These are phyloP conservation scores for Rhodinocichla rosea DNA, from an alignment of 2,113 vertebrate genomes.

Conservation along the genomic window DNA sequence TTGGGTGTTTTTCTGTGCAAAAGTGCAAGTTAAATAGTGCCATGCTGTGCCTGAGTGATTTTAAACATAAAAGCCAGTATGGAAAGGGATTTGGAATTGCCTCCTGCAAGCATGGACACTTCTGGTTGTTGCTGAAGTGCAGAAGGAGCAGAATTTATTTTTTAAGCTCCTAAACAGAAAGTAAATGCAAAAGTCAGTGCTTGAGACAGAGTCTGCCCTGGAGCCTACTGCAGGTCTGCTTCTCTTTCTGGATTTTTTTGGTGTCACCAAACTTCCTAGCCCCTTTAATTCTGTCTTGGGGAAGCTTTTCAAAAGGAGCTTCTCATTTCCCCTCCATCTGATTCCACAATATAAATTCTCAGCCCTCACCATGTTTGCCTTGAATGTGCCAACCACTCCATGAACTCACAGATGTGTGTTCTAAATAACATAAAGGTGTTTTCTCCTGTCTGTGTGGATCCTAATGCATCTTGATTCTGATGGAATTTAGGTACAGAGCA, in stretches of 20 bases:
- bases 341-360: rapidly evolving
- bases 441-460: not conserved
- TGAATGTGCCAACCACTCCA: not conserved
- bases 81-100: not conserved
- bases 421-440: rapidly evolving
- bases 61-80: not conserved
- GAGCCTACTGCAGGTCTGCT: not conserved
- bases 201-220: not conserved
- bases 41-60: not conserved
- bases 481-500: slow-evolving; percentile 82
- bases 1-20: not conserved
- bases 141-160: not conserved
- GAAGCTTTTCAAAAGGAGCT: not conserved
- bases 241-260: not conserved
- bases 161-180: not conserved
- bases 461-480: not conserved
- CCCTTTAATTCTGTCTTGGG: not conserved
- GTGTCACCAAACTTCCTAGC: not conserved
- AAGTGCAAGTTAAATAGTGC: not conserved
- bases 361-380: not conserved
- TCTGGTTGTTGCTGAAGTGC: not conserved
- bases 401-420: rapidly evolving
- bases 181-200: not conserved
- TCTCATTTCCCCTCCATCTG: not conserved
- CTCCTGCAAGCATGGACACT: not conserved